phyloP scores from a whole-genome alignment of 2,797 vertebrate genomes.

The Fringilla coelebs region DNA sequence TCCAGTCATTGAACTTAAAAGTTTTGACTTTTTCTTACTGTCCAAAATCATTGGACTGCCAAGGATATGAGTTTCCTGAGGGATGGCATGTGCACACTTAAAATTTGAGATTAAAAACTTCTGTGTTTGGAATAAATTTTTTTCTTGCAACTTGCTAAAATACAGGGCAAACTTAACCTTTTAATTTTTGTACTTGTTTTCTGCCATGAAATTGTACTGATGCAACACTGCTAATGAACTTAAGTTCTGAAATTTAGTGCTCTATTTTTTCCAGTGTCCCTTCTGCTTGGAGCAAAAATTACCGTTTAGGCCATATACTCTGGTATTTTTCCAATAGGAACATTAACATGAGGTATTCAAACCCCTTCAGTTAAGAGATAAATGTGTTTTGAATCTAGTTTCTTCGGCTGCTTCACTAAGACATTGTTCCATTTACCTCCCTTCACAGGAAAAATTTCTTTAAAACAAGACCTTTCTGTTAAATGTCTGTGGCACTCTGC shows the following conservation, averaged over 20 bases:
- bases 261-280: not conserved
- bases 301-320: not conserved
- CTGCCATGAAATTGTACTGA: not conserved
- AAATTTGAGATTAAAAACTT: not conserved
- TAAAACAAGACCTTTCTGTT: conserved; percentile 24
- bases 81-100: not conserved
- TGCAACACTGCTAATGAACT: not conserved
- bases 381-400: not conserved
- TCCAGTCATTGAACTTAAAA: not conserved
- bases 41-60: not conserved
- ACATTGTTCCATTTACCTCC: not conserved
- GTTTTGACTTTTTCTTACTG: not conserved
- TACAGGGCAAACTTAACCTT: not conserved
- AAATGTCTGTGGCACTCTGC: conserved; percentile 53
- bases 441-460: not conserved
- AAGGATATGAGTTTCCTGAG: not conserved
- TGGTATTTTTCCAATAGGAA: not conserved
- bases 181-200: not conserved
- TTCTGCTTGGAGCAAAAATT: not conserved
- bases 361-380: not conserved
- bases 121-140: not conserved
- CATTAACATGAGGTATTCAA: not conserved
- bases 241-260: not conserved
- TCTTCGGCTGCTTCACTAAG: not conserved
- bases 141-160: not conserved